phyloP scores from a whole-genome alignment of 2,888 invertebrate genomes.

The Eristalis arbustorum region DNA sequence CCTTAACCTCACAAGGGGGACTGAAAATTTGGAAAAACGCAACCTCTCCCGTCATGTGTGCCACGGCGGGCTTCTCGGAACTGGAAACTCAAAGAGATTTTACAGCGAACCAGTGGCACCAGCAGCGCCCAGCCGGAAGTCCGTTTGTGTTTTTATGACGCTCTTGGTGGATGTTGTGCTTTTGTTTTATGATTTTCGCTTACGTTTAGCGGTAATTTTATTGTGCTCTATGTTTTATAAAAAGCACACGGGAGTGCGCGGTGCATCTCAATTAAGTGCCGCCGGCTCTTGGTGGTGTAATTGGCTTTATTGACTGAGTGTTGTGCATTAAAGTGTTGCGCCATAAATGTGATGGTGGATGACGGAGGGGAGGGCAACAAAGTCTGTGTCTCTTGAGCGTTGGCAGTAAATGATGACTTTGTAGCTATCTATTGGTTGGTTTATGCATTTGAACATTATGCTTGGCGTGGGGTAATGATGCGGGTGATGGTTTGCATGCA shows the following conservation, averaged over 20 bases:
- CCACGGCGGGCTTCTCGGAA: neutral
- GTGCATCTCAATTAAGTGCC: conserved; percentile 7
- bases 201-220: conserved; percentile 39
- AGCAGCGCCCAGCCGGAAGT: neutral
- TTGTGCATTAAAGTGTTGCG: neutral
- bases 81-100: no score
- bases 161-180: neutral
- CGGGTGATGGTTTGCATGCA: neutral
- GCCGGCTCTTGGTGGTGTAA: neutral
- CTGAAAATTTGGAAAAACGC: neutral
- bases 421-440: neutral
- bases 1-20: conserved; percentile 12
- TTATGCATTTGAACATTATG: neutral
- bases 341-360: neutral
- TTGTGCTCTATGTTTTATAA: neutral
- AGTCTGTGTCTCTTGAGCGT: neutral
- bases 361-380: neutral
- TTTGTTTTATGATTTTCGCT: conserved; percentile 19
- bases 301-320: neutral
- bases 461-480: neutral
- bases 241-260: conserved; percentile 4
- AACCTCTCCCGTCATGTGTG: neutral
- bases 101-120: neutral
- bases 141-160: neutral
- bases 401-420: neutral